phyloP scores from a whole-genome alignment of 2,888 invertebrate species.

The Lepidocyrtoides sp. region DNA sequence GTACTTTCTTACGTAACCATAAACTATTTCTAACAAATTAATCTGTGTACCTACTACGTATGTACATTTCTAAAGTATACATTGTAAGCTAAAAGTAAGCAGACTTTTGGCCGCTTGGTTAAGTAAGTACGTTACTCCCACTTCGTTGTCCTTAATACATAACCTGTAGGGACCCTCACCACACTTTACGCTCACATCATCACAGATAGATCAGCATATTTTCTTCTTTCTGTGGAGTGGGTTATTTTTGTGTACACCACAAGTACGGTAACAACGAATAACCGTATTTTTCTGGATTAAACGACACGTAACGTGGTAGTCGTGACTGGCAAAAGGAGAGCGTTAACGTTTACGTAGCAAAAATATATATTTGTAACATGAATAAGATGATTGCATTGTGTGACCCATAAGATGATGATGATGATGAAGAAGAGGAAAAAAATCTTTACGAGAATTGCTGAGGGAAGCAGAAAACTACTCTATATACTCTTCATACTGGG shows the following conservation, averaged over 20 bases:
- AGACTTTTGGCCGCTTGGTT: too few relatives aligned
- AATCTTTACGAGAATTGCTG: constrained; percentile 34
- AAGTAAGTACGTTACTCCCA: constrained; percentile 44
- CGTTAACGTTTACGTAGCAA: neutral
- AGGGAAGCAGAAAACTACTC: constrained; percentile 39
- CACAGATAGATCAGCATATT: neutral
- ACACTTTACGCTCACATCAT: constrained; percentile 14
- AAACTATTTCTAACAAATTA: constrained; percentile 49
- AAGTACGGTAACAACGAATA: neutral
- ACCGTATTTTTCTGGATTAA: constrained; percentile 47
- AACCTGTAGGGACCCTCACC: constrained; percentile 15
- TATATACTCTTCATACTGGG: neutral
- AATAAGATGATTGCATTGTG: constrained; percentile 32
- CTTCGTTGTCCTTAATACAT: constrained; percentile 41
- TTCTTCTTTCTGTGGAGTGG: neutral
- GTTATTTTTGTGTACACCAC: neutral
- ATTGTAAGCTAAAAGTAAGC: constrained; percentile 12
- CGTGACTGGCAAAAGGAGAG: constrained; percentile 32
- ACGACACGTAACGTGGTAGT: constrained; percentile 49
- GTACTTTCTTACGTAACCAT: constrained; percentile 23
- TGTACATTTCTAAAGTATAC: too few relatives aligned
- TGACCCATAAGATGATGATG: too few relatives aligned
- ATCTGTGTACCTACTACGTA: constrained; percentile 13
- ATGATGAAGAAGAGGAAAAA: neutral
- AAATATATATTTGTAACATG: neutral